Evolutionary conservation across 2,888 invertebrate genomes (phyloP).

Genomic region (Cerastis leucographa): DNA sequence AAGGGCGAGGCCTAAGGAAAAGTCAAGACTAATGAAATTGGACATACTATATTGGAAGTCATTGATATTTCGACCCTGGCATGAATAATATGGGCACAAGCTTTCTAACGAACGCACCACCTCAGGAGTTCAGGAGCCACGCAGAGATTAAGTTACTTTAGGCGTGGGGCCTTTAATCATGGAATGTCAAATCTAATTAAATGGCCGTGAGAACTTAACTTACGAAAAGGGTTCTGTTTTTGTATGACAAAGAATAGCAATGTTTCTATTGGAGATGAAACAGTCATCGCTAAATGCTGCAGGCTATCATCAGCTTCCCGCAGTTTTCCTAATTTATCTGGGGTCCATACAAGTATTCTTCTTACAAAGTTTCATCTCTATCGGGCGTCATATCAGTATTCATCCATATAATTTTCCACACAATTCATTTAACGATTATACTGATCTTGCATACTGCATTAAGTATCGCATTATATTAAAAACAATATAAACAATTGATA

Average conservation of each 20-base stretch:
- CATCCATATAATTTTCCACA: too few relatives aligned
- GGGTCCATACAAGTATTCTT: not conserved
- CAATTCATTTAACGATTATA: not conserved
- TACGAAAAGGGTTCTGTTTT: not conserved
- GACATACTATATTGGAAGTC: conserved; percentile 35
- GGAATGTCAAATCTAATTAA: conserved; percentile 23
- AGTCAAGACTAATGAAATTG: conserved; percentile 10
- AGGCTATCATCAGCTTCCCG: not conserved
- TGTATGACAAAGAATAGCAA: not conserved
- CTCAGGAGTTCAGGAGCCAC: conserved; percentile 51
- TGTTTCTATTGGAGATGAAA: not conserved
- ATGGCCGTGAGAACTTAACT: conserved; percentile 9
- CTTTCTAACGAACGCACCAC: conserved; percentile 45
- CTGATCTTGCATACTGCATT: too few relatives aligned
- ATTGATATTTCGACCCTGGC: conserved; percentile 52
- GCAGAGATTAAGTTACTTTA: conserved; percentile 46
- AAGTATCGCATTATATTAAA: not conserved
- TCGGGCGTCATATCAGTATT: not conserved
- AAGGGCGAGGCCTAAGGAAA: conserved; percentile 16
- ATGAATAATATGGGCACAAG: conserved; percentile 28
- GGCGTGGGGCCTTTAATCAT: conserved; percentile 46
- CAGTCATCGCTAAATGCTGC: not conserved
- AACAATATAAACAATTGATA: not conserved
- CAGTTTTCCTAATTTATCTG: not conserved
- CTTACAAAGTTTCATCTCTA: not conserved